Percentiles rank a stretch among this genome's conserved stretches.
Evolutionary conservation across 2,113 vertebrate species (phyloP).

Genomic region (Thamnophis sirtalis): DNA sequence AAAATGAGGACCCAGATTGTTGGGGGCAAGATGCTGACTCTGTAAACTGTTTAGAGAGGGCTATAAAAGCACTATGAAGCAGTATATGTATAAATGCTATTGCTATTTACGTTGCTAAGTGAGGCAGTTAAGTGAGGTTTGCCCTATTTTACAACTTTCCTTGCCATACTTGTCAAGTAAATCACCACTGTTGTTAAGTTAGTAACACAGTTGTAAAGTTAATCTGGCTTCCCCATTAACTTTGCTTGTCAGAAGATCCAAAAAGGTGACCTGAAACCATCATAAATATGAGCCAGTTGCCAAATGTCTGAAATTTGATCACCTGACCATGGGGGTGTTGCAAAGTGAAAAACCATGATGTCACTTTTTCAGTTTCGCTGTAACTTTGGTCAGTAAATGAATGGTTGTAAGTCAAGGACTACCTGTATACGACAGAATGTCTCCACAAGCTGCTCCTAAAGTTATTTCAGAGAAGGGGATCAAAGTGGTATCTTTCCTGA

Average conservation of each 20-base stretch:
- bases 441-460: not conserved
- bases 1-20: too few species aligned
- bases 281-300: not conserved
- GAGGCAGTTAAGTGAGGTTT: not conserved
- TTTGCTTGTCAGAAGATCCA: not conserved
- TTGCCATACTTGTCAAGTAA: not conserved
- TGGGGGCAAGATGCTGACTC: too few species aligned
- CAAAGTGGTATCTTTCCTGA: not conserved
- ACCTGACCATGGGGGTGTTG: not conserved
- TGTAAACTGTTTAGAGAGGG: too few species aligned
- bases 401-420: not conserved
- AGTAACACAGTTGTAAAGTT: not conserved
- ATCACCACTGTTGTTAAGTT: not conserved
- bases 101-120: not conserved
- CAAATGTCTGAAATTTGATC: not conserved
- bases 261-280: not conserved
- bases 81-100: too few species aligned
- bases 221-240: not conserved
- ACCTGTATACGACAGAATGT: not conserved
- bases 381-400: not conserved
- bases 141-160: not conserved
- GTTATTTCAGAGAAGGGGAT: not conserved
- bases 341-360: not conserved
- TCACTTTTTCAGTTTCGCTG: not conserved
- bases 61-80: too few species aligned